These are phyloP conservation scores for Nesospiza acunhae DNA, from an alignment of 2,113 vertebrate species.

Conservation along the genomic window DNA sequence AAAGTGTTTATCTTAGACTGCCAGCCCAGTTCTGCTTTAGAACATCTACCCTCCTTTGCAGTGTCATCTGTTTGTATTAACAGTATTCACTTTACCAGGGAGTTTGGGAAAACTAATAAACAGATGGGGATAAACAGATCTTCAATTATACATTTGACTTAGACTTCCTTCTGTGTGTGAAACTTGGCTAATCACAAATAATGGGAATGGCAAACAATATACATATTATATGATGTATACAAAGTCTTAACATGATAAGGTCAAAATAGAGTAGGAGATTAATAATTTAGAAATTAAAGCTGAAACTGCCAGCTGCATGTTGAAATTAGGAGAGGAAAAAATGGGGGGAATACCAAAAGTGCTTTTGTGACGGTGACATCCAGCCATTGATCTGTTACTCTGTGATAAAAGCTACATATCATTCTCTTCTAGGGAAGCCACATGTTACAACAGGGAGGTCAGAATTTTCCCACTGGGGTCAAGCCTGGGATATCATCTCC, in stretches of 20 bases:
- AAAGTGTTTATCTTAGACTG: background rate
- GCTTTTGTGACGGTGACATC: background rate
- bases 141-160: background rate
- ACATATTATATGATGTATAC: background rate
- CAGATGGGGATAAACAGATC: background rate
- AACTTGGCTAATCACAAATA: background rate
- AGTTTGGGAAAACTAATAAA: background rate
- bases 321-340: background rate
- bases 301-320: background rate
- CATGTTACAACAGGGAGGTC: background rate
- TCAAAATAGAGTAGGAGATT: background rate
- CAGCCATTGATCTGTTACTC: background rate
- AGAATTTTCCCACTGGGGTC: background rate
- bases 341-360: accelerated
- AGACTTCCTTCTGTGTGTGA: background rate
- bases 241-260: background rate
- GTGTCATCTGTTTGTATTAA: background rate
- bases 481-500: background rate
- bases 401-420: background rate
- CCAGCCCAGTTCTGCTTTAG: background rate
- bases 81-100: background rate
- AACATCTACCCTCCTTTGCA: background rate
- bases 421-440: background rate
- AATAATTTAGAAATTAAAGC: background rate
- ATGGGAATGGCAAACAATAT: background rate